These are phyloP conservation scores for Blennius ocellaris DNA, from an alignment of 2,113 vertebrate genomes.

Conservation along the genomic window DNA sequence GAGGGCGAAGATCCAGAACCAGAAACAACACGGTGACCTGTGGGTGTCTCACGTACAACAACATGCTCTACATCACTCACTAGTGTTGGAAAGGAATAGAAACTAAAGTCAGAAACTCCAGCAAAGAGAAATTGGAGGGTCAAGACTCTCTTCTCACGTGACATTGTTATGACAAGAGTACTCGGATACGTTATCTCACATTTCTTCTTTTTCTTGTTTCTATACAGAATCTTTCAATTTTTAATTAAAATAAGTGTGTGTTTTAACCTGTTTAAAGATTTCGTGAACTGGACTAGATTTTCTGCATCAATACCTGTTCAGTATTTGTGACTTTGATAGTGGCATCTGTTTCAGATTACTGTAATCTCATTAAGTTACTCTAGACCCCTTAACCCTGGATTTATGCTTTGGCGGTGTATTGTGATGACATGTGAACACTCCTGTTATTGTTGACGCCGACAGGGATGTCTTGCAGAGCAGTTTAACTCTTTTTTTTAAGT, in stretches of 20 bases:
- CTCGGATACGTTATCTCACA: too few relatives aligned
- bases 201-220: too few relatives aligned
- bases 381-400: background rate
- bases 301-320: background rate
- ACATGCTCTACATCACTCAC: background rate
- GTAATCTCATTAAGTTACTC: slow-evolving; percentile 20
- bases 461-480: background rate
- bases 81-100: too few relatives aligned
- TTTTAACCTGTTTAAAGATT: too few relatives aligned
- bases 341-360: slow-evolving; percentile 29
- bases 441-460: background rate
- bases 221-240: too few relatives aligned
- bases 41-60: slow-evolving; percentile 74
- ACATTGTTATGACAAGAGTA: too few relatives aligned
- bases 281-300: background rate
- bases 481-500: too few relatives aligned
- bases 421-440: background rate
- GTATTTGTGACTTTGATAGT: slow-evolving; percentile 5
- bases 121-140: background rate
- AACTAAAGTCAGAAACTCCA: background rate
- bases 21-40: slow-evolving; percentile 88
- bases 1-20: slow-evolving; percentile 86
- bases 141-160: background rate
- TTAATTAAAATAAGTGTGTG: too few relatives aligned
- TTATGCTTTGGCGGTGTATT: background rate